A percentile compares a stretch with the other conserved stretches of the same genome.
phyloP scores from a whole-genome alignment of 92 coral and sea anemone species.

The Phenganax marumi region DNA sequence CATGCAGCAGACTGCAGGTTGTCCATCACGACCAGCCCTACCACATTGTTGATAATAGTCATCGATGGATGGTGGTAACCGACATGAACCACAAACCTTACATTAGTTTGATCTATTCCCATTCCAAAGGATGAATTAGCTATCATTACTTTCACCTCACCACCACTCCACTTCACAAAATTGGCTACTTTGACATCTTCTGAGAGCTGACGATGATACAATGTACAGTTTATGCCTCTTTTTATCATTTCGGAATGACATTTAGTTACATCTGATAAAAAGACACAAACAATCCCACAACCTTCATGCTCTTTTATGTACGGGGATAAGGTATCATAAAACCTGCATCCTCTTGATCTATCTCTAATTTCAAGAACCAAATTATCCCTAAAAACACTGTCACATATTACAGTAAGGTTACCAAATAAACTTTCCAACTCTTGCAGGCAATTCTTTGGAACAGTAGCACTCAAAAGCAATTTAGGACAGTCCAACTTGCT shows the following conservation, averaged over 20 bases:
- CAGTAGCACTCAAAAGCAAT: conserved; percentile 26
- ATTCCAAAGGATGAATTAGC: conserved; percentile 9
- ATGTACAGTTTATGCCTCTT: background rate
- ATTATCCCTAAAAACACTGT: conserved; percentile 6
- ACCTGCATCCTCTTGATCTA: background rate
- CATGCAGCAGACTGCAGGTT: conserved; percentile 26
- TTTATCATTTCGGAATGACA: background rate
- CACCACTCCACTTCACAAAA: background rate
- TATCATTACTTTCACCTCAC: background rate
- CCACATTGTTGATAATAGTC: conserved; percentile 5
- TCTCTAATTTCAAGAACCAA: background rate
- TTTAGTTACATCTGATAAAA: background rate
- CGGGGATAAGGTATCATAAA: background rate
- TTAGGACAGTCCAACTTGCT: conserved; percentile 13
- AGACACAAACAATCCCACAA: background rate
- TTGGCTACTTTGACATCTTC: background rate
- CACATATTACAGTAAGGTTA: conserved; percentile 1
- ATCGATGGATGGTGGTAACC: background rate
- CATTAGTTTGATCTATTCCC: conserved; percentile 5
- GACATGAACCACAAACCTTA: conserved; percentile 12
- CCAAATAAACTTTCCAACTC: background rate
- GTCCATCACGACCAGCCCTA: background rate
- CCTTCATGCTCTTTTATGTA: background rate
- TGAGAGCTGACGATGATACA: conserved; percentile 23
- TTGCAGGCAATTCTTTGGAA: background rate